Conservation (phyloP, 2,888 invertebrate genomes). For the Parnassius smintheus region DNA sequence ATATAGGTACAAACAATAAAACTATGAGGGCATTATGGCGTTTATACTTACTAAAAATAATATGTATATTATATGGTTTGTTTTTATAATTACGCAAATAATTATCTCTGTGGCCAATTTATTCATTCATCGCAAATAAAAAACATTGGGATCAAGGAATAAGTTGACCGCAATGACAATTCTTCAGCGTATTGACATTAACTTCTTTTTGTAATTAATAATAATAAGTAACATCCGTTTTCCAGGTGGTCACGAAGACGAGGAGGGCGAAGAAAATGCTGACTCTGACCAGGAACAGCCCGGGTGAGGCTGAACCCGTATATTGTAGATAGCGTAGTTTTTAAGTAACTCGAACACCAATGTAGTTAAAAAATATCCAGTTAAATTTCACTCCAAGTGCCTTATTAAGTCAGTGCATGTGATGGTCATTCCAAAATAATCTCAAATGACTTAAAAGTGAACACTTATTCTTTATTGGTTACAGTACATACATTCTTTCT, state of each 20-base stretch:
- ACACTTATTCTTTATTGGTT: too few relatives aligned
- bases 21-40: too few relatives aligned
- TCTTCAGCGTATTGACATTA: neutral
- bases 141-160: too few relatives aligned
- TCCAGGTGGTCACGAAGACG: constrained; percentile 75
- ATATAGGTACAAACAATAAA: too few relatives aligned
- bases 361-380: neutral
- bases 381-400: constrained; percentile 1
- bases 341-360: neutral
- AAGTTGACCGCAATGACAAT: too few relatives aligned
- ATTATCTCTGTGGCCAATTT: too few relatives aligned
- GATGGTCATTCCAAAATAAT: neutral
- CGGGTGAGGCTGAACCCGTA: constrained; percentile 46
- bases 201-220: neutral
- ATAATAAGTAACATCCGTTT: neutral
- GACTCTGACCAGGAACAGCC: constrained; percentile 76
- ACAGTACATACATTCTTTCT: too few relatives aligned
- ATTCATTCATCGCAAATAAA: too few relatives aligned
- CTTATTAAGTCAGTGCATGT: neutral
- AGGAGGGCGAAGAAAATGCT: constrained; percentile 83
- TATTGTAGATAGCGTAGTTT: constrained; percentile 9
- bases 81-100: too few relatives aligned
- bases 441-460: too few relatives aligned
- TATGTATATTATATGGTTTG: too few relatives aligned
- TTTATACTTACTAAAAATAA: too few relatives aligned